Evolutionary conservation across 1,140 invertebrate species (phyloP).

Genomic region (Drosophila murphyi): DNA sequence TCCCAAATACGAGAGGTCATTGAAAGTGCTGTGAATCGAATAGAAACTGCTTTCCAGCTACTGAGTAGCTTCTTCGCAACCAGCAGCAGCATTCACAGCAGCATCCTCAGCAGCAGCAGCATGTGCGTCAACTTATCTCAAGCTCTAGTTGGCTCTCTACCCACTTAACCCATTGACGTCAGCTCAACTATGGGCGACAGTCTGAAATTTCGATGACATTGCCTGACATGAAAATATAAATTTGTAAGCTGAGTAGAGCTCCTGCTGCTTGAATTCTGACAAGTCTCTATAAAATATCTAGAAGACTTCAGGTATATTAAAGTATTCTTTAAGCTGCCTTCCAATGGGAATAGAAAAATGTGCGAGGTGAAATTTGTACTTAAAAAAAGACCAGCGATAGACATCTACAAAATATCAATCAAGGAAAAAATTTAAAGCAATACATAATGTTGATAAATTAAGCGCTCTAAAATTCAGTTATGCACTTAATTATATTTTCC

Average conservation of each 20-base stretch:
- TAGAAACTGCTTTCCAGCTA: slow-evolving; percentile 44
- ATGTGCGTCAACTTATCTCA: slow-evolving; percentile 38
- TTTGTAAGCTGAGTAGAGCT: neutral
- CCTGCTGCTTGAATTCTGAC: slow-evolving; percentile 1
- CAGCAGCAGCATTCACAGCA: neutral
- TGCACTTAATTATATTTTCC: too few species aligned
- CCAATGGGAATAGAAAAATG: neutral
- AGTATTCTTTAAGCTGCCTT: neutral
- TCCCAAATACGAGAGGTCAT: slow-evolving; percentile 32
- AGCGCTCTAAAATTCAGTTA: too few species aligned
- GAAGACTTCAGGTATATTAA: neutral
- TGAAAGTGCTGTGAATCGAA: slow-evolving; percentile 45
- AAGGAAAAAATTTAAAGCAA: too few species aligned
- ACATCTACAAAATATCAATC: too few species aligned
- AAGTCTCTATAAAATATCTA: neutral
- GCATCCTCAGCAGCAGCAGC: slow-evolving; percentile 4
- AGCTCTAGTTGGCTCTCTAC: slow-evolving; percentile 16
- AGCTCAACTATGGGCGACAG: neutral
- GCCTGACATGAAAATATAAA: neutral
- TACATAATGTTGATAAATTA: too few species aligned
- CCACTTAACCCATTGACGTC: slow-evolving; percentile 25
- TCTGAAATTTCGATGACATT: slow-evolving; percentile 21
- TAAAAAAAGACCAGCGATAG: too few species aligned
- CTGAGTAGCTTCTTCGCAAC: slow-evolving; percentile 31
- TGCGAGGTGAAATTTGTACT: too few species aligned